A percentile compares a stretch with the other conserved stretches of the same genome.
phyloP scores from a whole-genome alignment of 2,797 vertebrate species.

The Nyctibius grandis region DNA sequence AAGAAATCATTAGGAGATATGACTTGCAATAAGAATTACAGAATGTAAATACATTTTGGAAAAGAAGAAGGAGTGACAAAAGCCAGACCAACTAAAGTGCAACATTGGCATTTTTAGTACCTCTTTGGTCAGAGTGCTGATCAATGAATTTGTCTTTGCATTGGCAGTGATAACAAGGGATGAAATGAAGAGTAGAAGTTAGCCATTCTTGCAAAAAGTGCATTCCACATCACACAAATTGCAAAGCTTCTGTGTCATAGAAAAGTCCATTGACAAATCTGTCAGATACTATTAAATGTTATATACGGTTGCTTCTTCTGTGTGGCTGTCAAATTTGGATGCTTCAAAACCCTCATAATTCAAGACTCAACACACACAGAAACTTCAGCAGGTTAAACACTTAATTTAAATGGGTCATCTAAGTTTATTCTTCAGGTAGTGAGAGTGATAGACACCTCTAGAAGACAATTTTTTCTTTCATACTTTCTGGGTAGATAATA shows the following conservation, averaged over 20 bases:
- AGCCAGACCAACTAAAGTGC: not conserved
- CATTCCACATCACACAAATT: not conserved
- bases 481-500: not conserved
- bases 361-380: not conserved
- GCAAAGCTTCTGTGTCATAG: not conserved
- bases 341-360: not conserved
- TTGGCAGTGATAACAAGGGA: not conserved
- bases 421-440: not conserved
- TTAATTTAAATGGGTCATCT: not conserved
- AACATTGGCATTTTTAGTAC: not conserved
- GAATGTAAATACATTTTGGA: not conserved
- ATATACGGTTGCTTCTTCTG: not conserved
- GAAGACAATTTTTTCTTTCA: not conserved
- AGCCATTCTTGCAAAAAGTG: not conserved
- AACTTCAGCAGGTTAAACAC: not conserved
- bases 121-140: not conserved
- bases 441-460: not conserved
- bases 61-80: not conserved
- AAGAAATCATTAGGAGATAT: not conserved
- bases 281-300: not conserved
- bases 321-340: not conserved
- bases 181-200: not conserved
- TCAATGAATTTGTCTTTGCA: not conserved
- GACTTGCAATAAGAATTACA: not conserved
- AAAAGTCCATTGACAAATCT: not conserved